phyloP scores from a whole-genome alignment of 2,797 vertebrate species.

The Brachymystax lenok region DNA sequence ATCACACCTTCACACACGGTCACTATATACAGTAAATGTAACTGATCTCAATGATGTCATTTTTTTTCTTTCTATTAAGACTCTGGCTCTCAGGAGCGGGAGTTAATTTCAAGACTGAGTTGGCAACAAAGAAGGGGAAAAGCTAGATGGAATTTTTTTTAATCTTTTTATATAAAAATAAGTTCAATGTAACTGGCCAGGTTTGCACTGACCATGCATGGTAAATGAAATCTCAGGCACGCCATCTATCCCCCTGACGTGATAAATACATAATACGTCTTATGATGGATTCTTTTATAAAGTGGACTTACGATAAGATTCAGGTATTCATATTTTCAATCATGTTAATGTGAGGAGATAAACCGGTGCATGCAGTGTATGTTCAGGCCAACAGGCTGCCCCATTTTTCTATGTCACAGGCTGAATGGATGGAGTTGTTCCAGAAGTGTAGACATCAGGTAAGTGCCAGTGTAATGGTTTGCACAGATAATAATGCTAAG shows the following conservation, averaged over 20 bases:
- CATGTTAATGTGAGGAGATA: constrained; percentile 94
- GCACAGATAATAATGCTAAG: constrained; percentile 36
- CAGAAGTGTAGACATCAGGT: constrained; percentile 45
- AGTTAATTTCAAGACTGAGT: constrained; percentile 69
- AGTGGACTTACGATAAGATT: constrained; percentile 94
- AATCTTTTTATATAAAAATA: constrained; percentile 52
- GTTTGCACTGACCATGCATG: constrained; percentile 70
- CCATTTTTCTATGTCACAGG: constrained; percentile 82
- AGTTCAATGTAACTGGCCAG: constrained; percentile 58
- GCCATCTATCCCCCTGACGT: constrained; percentile 75
- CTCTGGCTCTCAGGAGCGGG: constrained; percentile 48
- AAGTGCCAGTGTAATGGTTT: constrained; percentile 28
- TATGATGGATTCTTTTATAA: constrained; percentile 97
- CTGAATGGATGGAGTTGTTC: constrained; percentile 42
- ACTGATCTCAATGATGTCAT: constrained; percentile 55
- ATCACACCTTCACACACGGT: constrained; percentile 66
- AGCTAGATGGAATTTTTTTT: constrained; percentile 53
- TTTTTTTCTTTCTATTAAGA: constrained; percentile 69
- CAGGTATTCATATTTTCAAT: constrained; percentile 93
- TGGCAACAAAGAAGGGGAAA: constrained; percentile 55
- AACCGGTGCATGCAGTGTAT: constrained; percentile 81
- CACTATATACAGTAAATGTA: constrained; percentile 71
- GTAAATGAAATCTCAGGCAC: constrained; percentile 85
- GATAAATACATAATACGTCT: constrained; percentile 92
- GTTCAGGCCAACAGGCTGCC: constrained; percentile 76